Evolutionary conservation across 2,888 invertebrate species (phyloP).

Genomic region (Nemotelus pantherinus): DNA sequence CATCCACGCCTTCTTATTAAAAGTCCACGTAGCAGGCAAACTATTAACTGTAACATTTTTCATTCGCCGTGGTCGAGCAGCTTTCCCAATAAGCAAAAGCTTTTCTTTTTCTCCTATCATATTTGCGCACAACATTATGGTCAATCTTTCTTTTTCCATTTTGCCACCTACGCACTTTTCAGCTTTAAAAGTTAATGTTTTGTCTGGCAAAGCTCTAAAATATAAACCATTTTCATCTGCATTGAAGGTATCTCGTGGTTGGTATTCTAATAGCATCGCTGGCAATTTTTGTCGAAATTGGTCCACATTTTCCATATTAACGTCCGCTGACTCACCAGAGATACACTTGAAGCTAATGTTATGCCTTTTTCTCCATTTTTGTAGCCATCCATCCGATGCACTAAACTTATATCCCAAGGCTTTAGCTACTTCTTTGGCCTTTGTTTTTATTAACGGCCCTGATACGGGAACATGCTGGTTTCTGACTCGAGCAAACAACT

Average conservation of each 20-base stretch:
- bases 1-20: conserved; percentile 39
- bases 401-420: too few species aligned
- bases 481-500: too few species aligned
- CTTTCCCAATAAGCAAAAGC: conserved; percentile 57
- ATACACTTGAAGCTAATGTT: conserved; percentile 19
- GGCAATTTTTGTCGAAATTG: conserved; percentile 53
- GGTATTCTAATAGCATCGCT: conserved; percentile 54
- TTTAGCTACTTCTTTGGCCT: too few species aligned
- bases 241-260: too few species aligned
- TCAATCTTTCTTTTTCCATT: conserved; percentile 56
- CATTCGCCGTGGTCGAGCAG: conserved; percentile 57
- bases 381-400: too few species aligned
- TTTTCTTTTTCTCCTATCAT: conserved; percentile 58
- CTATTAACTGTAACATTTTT: conserved; percentile 53
- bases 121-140: conserved; percentile 57
- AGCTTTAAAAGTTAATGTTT: conserved; percentile 55
- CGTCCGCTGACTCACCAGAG: conserved; percentile 31
- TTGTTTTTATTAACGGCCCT: too few species aligned
- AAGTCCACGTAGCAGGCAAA: conserved; percentile 26
- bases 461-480: too few species aligned
- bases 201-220: conserved; percentile 54
- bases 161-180: conserved; percentile 56
- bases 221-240: conserved; percentile 56
- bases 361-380: too few species aligned
- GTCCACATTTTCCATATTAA: conserved; percentile 44